Evolutionary conservation across 2,113 vertebrate species (phyloP), one percentile per base, ranked within the genome.

Genomic region (Chaenogobius annularis): DNA sequence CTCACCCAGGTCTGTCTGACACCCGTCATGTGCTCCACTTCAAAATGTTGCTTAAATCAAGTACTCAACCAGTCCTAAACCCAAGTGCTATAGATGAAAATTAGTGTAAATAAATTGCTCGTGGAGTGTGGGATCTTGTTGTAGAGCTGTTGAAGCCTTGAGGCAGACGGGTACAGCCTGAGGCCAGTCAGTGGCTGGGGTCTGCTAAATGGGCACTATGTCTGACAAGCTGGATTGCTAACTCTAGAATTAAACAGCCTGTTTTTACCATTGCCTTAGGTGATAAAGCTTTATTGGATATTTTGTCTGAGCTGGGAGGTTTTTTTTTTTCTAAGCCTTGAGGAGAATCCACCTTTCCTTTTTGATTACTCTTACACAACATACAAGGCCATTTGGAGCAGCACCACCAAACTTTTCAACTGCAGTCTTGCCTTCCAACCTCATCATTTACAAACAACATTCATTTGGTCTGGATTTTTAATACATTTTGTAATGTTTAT

Each of bases 11-110:
- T 88, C 86, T 81, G 74, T 85, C 80, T 83, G 81, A 86, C 78
- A 81, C 72, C 83, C 70, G 61, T 89, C 84, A 86, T 77, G 78
- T 87, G 83, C 83, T 77, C 82, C 64, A 75, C 74, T 85, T 85
- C 89, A 87, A 85, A 80, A 79, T 47, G 78, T 74, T 74, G 65
- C 80, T 73, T 85, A 82, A 81, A 81, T 66, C 59, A 68, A 85
- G 69, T 37, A 10, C 68, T 80, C 77, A 74, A 82, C 61, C 69
- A 74, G 44, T 72, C 43, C 52, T 66, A 78, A 78, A 74, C 52
- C 66, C 58, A 84, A 68, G 72, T 56, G 48, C 62, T 44, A 40
- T 64, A 40, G 75, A 74, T 75, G 75, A 55, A 69, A 77, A 71
- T 48, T 26, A 66, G 75, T 80, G 66, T 72, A 73, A 78, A 81